These are phyloP conservation scores for Dromius quadrimaculatus DNA, from an alignment of 2,888 invertebrate genomes.

Conservation along the genomic window DNA sequence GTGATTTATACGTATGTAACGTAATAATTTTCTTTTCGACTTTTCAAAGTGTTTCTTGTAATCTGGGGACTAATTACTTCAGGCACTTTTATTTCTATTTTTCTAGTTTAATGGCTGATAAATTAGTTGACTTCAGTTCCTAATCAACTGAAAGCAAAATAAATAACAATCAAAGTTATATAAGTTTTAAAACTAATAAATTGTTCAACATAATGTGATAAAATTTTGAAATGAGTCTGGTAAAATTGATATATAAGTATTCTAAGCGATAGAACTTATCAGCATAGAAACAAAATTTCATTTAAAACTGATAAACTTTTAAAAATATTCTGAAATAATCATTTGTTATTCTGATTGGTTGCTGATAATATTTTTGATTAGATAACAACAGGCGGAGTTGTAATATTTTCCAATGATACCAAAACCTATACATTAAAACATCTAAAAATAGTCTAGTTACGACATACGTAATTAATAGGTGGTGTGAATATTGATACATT, in stretches of 20 bases:
- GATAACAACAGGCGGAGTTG: slow-evolving; percentile 34
- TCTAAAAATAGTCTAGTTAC: slow-evolving; percentile 28
- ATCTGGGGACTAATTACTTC: no score
- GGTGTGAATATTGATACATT: slow-evolving; percentile 30
- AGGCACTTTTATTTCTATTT: no score
- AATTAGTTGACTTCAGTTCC: no score
- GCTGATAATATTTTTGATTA: slow-evolving; percentile 32
- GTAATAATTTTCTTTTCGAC: no score
- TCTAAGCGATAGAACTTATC: slow-evolving; percentile 21
- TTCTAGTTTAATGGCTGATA: no score
- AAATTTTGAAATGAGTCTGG: slow-evolving; percentile 8
- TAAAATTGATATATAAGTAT: background rate
- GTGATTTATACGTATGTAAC: no score
- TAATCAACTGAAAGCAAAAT: no score
- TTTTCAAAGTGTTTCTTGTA: no score
- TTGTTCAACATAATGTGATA: no score
- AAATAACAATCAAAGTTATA: no score
- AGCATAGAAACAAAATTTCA: slow-evolving; percentile 39
- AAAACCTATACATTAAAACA: slow-evolving; percentile 40
- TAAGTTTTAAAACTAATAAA: no score
- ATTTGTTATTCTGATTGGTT: slow-evolving; percentile 45
- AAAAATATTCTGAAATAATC: slow-evolving; percentile 42
- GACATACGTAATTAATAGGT: slow-evolving; percentile 37
- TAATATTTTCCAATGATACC: slow-evolving; percentile 31
- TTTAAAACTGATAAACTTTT: slow-evolving; percentile 41